These are phyloP conservation scores for Tipula vernalis DNA, from an alignment of 2,888 invertebrate genomes.

Conservation along the genomic window DNA sequence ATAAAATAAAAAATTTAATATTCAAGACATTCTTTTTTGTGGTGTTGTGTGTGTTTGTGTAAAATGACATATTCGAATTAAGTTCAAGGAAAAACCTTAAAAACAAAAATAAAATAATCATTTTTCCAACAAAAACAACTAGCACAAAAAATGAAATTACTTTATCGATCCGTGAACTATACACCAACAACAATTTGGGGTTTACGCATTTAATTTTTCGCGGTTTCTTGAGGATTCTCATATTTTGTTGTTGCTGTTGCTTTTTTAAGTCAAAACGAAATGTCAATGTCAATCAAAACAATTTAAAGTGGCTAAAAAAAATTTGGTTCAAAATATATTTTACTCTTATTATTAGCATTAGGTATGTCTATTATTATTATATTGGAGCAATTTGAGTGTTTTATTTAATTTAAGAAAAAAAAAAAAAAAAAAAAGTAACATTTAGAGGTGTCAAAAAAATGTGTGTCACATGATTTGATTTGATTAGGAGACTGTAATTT, in stretches of 20 bases:
- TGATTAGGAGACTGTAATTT: neutral
- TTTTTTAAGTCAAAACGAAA: neutral
- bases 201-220: neutral
- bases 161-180: neutral
- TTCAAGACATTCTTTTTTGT: neutral
- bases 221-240: neutral
- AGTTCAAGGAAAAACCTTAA: neutral
- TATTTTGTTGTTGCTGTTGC: neutral
- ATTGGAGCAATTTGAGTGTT: neutral
- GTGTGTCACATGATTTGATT: neutral
- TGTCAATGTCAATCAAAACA: neutral
- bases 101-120: neutral
- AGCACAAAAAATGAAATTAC: neutral
- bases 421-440: neutral
- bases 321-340: neutral
- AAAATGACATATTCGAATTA: neutral
- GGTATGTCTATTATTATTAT: too few species aligned
- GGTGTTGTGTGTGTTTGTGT: neutral
- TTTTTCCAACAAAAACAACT: neutral
- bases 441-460: neutral
- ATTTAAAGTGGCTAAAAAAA: neutral
- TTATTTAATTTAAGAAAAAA: neutral
- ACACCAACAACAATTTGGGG: neutral
- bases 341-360: neutral
- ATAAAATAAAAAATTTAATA: neutral